Percentiles rank a stretch among this genome's conserved stretches.
Evolutionary conservation across 2,888 invertebrate genomes (phyloP).

Genomic region (Macrosoma leucophasiata): DNA sequence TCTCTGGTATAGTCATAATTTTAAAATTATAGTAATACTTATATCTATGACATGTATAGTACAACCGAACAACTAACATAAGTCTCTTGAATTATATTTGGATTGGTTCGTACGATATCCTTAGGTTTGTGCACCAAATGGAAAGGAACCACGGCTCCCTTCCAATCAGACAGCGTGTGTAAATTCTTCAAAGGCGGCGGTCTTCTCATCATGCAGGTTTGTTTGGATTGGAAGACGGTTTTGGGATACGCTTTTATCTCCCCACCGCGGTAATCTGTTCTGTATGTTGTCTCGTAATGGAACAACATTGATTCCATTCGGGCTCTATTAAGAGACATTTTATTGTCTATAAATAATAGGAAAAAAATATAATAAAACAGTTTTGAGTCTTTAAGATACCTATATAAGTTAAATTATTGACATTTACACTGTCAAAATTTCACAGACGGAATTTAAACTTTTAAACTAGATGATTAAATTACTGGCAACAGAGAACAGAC

Average conservation of each 20-base stretch:
- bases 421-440: too few relatives aligned
- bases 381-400: too few relatives aligned
- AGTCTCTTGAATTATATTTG: constrained; percentile 31
- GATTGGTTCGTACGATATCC: constrained; percentile 35
- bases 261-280: constrained; percentile 31
- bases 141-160: constrained; percentile 33
- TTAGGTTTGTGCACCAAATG: constrained; percentile 34
- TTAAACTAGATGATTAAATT: too few relatives aligned
- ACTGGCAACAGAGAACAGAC: too few relatives aligned
- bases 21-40: too few relatives aligned
- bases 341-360: too few relatives aligned
- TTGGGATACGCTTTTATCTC: constrained; percentile 24
- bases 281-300: constrained; percentile 35
- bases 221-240: constrained; percentile 32
- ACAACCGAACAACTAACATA: constrained; percentile 41
- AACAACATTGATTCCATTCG: constrained; percentile 38
- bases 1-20: too few relatives aligned
- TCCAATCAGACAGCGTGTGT: constrained; percentile 41
- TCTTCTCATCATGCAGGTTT: constrained; percentile 1
- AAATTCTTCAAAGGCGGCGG: constrained; percentile 33
- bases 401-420: too few relatives aligned
- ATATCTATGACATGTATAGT: background rate
- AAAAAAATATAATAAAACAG: too few relatives aligned
- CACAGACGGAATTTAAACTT: too few relatives aligned
- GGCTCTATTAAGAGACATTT: constrained; percentile 10